Conservation (phyloP, 64 coral and sea anemone species). For the Dendrophyllia cribrosa region DNA sequence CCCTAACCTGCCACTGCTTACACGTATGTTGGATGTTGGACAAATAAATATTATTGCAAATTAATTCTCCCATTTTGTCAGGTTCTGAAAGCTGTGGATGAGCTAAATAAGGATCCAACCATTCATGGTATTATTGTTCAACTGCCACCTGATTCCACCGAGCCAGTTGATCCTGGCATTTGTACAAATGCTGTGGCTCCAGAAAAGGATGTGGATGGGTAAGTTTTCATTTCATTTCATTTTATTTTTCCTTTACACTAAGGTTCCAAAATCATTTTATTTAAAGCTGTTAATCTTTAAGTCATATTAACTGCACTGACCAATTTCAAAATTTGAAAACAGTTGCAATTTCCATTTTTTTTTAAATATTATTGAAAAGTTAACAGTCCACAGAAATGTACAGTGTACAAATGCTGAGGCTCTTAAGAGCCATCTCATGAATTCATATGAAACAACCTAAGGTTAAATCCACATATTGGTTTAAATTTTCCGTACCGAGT, state of each 20-base stretch:
- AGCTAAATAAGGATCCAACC: conserved; percentile 83
- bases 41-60: too few species aligned
- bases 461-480: too few species aligned
- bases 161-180: conserved; percentile 90
- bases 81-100: conserved; percentile 94
- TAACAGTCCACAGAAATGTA: too few species aligned
- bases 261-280: not conserved
- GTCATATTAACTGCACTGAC: too few species aligned
- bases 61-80: not conserved
- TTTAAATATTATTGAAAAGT: too few species aligned
- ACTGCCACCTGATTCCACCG: conserved; percentile 92
- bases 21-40: conserved; percentile 29
- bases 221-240: not conserved
- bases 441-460: too few species aligned
- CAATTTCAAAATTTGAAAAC: too few species aligned
- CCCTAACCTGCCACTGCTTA: too few species aligned
- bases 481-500: too few species aligned
- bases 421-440: too few species aligned
- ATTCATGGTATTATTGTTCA: conserved; percentile 99
- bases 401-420: not conserved
- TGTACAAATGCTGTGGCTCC: conserved; percentile 97
- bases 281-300: not conserved
- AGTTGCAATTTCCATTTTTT: too few species aligned
- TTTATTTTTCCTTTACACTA: not conserved
- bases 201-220: conserved; percentile 99